Evolutionary conservation across 2,797 vertebrate genomes (phyloP).

Genomic region (Diglossa cyanea): DNA sequence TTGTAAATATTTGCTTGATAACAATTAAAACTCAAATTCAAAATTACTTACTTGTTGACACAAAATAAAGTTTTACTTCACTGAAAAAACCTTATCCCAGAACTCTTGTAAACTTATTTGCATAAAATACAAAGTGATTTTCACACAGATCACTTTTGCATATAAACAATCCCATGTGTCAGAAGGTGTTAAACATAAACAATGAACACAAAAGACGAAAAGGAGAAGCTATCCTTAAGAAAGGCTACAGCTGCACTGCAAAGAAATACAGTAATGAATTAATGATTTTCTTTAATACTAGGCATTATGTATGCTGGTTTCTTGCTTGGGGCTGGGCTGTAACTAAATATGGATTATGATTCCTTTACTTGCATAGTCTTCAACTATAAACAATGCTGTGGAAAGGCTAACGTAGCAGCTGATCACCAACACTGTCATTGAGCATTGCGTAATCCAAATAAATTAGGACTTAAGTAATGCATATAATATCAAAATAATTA

Average conservation of each 20-base stretch:
- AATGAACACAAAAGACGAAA: background rate
- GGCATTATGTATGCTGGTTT: background rate
- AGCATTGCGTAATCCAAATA: background rate
- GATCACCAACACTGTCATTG: background rate
- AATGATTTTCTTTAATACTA: background rate
- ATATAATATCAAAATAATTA: background rate
- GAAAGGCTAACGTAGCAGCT: background rate
- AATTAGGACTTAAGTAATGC: background rate
- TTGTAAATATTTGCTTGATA: background rate
- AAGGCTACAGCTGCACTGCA: background rate
- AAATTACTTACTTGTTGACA: background rate
- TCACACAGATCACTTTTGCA: background rate
- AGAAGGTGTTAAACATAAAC: background rate
- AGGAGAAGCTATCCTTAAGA: constrained; percentile 9
- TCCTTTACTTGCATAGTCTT: background rate
- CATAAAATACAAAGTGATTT: background rate
- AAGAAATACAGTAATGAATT: background rate
- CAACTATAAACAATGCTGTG: background rate
- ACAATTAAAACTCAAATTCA: background rate
- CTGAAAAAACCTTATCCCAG: background rate
- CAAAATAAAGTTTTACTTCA: background rate
- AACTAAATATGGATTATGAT: background rate
- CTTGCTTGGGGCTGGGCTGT: background rate
- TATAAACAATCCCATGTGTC: background rate
- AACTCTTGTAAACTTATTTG: background rate